Conservation (phyloP, 2,888 invertebrate genomes). For the Acrobeloides nanus region DNA sequence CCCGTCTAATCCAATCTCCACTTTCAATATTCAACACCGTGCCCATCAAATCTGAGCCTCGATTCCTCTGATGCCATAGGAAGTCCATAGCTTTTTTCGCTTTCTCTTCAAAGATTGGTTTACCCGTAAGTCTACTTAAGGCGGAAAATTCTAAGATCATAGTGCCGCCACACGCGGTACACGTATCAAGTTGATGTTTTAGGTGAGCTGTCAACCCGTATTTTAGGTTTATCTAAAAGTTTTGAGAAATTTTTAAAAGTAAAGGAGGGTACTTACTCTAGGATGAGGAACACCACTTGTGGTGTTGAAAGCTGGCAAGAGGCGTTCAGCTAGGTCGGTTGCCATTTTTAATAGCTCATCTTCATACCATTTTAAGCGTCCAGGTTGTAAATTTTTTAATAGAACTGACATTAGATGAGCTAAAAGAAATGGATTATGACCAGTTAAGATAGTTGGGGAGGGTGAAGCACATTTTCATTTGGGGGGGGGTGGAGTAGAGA, state of each 20-base stretch:
- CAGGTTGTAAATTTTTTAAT: conserved; percentile 66
- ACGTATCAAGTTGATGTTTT: conserved; percentile 56
- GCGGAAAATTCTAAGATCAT: conserved; percentile 96
- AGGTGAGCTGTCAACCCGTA: conserved; percentile 48
- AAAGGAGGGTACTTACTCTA: conserved; percentile 62
- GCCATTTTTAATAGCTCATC: conserved; percentile 66
- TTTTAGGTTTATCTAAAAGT: conserved; percentile 47
- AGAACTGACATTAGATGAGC: conserved; percentile 81
- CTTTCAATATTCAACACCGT: conserved; percentile 94
- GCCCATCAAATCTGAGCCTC: conserved; percentile 84
- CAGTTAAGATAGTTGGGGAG: no score
- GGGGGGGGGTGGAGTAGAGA: no score
- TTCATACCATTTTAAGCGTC: conserved; percentile 59
- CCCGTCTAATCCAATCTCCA: conserved; percentile 88
- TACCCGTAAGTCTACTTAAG: conserved; percentile 78
- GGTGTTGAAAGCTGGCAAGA: conserved; percentile 95
- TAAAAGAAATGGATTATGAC: conserved; percentile 21
- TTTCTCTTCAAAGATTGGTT: conserved; percentile 82
- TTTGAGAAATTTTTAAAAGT: neutral
- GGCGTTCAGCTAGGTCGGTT: conserved; percentile 78
- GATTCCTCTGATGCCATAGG: conserved; percentile 85
- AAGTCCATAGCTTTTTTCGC: conserved; percentile 93
- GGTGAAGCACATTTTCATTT: no score
- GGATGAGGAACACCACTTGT: conserved; percentile 93
- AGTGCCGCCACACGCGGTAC: conserved; percentile 95